These are phyloP conservation scores for Mizuhopecten yessoensis DNA, from an alignment of 1,140 invertebrate genomes.

Conservation along the genomic window DNA sequence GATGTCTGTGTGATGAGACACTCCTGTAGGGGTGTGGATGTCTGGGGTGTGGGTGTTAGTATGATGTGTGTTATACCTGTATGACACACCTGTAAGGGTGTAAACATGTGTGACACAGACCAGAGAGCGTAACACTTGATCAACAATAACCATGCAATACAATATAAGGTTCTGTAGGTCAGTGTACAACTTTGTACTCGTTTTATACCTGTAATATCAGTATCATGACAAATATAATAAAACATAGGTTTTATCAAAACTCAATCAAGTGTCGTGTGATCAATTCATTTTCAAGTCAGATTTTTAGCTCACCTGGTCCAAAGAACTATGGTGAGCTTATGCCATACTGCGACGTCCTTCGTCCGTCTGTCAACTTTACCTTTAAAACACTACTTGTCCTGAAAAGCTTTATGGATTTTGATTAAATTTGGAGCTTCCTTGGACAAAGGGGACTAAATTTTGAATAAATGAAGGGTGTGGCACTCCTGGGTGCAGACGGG, in stretches of 20 bases:
- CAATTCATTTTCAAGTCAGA: not conserved
- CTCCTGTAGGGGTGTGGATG: not conserved
- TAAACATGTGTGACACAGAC: not conserved
- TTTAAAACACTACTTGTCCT: no score
- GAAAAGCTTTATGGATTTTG: no score
- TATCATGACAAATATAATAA: slow-evolving; percentile 14
- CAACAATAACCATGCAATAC: slow-evolving; percentile 20
- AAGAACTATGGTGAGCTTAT: no score
- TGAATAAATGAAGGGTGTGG: no score
- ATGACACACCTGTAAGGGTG: not conserved
- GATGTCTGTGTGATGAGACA: not conserved
- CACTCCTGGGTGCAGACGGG: no score
- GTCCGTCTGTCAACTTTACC: no score
- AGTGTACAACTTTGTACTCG: not conserved
- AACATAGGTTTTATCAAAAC: slow-evolving; percentile 35
- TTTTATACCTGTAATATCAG: slow-evolving; percentile 7
- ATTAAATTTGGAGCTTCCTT: no score
- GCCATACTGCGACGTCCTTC: no score
- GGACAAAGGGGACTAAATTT: no score
- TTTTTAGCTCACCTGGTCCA: not conserved
- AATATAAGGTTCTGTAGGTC: not conserved
- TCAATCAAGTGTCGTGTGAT: not conserved
- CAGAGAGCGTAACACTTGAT: not conserved
- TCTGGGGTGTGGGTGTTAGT: no score
- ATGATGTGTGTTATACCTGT: no score